phyloP scores from a whole-genome alignment of 1,140 invertebrate genomes.

The Pogonomyrmex californicus region DNA sequence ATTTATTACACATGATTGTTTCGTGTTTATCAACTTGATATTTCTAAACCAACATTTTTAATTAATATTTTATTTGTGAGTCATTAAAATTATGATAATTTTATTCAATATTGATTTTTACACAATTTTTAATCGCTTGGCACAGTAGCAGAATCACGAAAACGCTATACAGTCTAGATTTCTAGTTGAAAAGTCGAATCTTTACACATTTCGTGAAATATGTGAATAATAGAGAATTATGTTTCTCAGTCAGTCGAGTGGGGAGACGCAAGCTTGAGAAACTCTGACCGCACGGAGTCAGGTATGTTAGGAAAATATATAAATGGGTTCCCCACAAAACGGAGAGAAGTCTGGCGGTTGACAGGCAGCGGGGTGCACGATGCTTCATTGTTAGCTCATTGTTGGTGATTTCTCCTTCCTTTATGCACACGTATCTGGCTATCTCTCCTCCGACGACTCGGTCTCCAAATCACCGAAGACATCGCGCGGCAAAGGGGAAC shows the following conservation, averaged over 20 bases:
- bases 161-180: not conserved
- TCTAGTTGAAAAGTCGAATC: not conserved
- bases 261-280: constrained; percentile 68
- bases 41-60: not conserved
- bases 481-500: constrained; percentile 31
- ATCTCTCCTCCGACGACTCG: constrained; percentile 48
- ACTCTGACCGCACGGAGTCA: constrained; percentile 73
- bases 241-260: constrained; percentile 54
- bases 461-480: constrained; percentile 33
- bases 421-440: constrained; percentile 69
- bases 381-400: constrained; percentile 79
- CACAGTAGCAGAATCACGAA: not conserved
- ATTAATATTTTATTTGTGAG: constrained; percentile 15
- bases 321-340: constrained; percentile 78
- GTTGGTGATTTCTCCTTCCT: constrained; percentile 77
- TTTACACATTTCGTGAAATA: constrained; percentile 29
- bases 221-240: constrained; percentile 47
- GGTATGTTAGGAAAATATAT: constrained; percentile 77
- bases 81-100: not conserved
- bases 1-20: not conserved
- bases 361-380: constrained; percentile 72
- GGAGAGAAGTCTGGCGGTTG: constrained; percentile 68
- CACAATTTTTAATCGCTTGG: not conserved
- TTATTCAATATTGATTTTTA: not conserved
- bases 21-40: not conserved